These are phyloP conservation scores for Hylomyscus alleni DNA, from an alignment of 2,797 vertebrate species.

Conservation along the genomic window DNA sequence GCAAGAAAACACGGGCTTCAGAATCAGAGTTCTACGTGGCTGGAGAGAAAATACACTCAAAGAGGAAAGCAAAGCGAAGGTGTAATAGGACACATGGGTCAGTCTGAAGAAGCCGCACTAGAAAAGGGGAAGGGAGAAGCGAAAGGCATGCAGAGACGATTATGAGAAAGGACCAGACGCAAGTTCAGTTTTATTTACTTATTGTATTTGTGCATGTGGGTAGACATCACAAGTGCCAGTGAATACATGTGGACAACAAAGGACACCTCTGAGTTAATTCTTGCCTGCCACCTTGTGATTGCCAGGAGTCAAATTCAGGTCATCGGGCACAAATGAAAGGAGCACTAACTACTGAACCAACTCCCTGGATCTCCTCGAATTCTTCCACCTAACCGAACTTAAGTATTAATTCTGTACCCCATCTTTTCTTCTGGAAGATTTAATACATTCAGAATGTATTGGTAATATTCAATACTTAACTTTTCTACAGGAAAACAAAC, in stretches of 20 bases:
- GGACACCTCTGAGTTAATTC: not conserved
- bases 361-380: not conserved
- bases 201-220: not conserved
- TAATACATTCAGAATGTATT: slow-evolving; percentile 12
- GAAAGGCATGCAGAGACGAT: not conserved
- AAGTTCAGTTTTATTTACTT: not conserved
- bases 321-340: not conserved
- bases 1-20: not conserved
- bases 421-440: not conserved
- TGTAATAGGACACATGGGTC: not conserved
- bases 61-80: slow-evolving; percentile 38
- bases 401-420: not conserved
- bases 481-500: slow-evolving; percentile 14
- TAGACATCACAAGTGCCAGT: too few relatives aligned
- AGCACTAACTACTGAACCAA: not conserved
- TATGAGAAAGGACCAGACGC: not conserved
- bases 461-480: not conserved
- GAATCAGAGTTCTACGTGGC: not conserved
- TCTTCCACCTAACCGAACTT: not conserved
- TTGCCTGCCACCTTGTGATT: not conserved
- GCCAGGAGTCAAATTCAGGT: not conserved
- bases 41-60: slow-evolving; percentile 18
- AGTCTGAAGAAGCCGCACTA: not conserved
- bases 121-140: not conserved
- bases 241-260: not conserved